Evolutionary conservation across 2,797 vertebrate genomes (phyloP), one percentile per base, ranked within the genome.

Genomic region (Microctenopoma steveboyesi): DNA sequence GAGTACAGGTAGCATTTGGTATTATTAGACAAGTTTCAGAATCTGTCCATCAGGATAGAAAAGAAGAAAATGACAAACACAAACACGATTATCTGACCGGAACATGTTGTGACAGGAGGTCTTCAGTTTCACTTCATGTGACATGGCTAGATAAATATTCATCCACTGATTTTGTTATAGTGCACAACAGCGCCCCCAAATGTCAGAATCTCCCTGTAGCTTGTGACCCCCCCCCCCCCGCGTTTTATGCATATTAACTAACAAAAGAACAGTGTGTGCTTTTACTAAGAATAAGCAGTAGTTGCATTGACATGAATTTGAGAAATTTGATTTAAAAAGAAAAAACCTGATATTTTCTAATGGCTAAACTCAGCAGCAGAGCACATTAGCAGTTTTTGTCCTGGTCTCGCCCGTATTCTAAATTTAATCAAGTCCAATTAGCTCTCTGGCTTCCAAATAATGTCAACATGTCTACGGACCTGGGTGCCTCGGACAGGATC

Each of bases 51-150:
- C 87, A 83, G 89, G 92, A 95, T 91, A 90, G 88, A 88, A 84
- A 93, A 90, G 91, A 89, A 89, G 81, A 93, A 87, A 89, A 93
- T 78, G 89, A 89, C 45, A 85, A 81, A 90, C 79, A 93, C 82
- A 93, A 80, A 94, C 78, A 83, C 69, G 89, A 89, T 89, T 89
- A 94, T 95, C 94, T 95, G 94, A 91, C 95, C 95, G 89, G 88
- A 91, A 91, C 89, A 92, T 79, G 90, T 88, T 78, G 88, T 22
- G 1, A 87, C 89, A 89, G 88, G 82, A 89, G 89, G 65, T 73
- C 61, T 60, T 76, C 60, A 37, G 48, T 63, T 72, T 70, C 30
- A 61, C 69, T 71, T 70, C 63, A 75, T 69, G 67, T 72, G 71
- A 88, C 56, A 78, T 78, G 73, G 75, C 52, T 79, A 76, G 82